Evolutionary conservation across 2,888 invertebrate genomes (phyloP).

Genomic region (Geotrupes spiniger): DNA sequence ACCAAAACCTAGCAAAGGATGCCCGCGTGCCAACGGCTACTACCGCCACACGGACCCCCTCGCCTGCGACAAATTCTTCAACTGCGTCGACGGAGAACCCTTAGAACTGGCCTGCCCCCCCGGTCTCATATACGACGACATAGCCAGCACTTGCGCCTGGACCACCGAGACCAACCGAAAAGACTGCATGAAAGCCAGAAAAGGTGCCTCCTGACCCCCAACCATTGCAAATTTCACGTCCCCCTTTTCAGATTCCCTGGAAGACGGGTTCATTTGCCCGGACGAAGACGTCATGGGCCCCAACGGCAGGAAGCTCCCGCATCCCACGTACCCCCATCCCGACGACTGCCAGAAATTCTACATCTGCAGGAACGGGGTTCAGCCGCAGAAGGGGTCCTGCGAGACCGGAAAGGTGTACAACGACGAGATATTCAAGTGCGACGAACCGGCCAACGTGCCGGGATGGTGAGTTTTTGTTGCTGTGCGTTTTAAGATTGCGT

Average conservation of each 20-base stretch:
- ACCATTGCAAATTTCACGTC: neutral
- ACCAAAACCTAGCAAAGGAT: conserved; percentile 67
- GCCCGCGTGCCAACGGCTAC: conserved; percentile 76
- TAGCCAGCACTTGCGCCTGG: conserved; percentile 73
- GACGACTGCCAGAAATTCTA: conserved; percentile 81
- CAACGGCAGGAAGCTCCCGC: conserved; percentile 67
- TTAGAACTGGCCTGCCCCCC: conserved; percentile 69
- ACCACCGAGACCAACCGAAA: conserved; percentile 59
- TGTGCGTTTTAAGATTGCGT: too few relatives aligned
- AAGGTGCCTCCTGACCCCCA: conserved; percentile 45
- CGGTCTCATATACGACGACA: conserved; percentile 73
- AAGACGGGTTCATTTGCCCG: conserved; percentile 77
- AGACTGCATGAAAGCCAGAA: conserved; percentile 54
- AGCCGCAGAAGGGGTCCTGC: conserved; percentile 74
- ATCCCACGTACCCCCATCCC: conserved; percentile 76
- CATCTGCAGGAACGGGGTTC: conserved; percentile 74
- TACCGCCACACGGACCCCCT: conserved; percentile 71
- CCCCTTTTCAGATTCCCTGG: conserved; percentile 58
- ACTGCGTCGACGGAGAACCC: conserved; percentile 71
- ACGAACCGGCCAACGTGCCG: conserved; percentile 70
- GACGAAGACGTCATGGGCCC: conserved; percentile 65
- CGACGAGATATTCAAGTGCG: conserved; percentile 72
- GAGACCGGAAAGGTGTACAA: conserved; percentile 74
- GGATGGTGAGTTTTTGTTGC: conserved; percentile 63
- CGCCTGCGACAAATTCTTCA: conserved; percentile 75